Base-by-base conservation (phyloP, 2,797 vertebrate species). In the Geotrypetes seraphini region DNA sequence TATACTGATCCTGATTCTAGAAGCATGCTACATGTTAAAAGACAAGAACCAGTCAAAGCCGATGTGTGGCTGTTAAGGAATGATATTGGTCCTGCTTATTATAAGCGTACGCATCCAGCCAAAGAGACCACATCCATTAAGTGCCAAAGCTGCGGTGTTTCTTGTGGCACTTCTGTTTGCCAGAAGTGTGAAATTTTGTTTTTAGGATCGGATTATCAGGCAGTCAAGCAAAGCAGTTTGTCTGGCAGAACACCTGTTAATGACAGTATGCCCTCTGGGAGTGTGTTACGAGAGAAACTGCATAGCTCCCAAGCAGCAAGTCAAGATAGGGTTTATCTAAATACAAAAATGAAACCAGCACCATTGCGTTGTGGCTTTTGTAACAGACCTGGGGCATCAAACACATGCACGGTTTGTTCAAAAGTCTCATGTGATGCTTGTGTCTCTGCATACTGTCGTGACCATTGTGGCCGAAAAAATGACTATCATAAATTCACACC, bases 371-470 rank as follows among this genome's bases (percentile, higher is more conserved):
- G 95, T 1, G 89, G 96, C 52, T 99, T 97, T 63, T 99, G 96
- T 70, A 96, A 97, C 76, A 91, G 92, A 34, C 66, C 85, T 0
- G 90, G 88, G 7, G 92, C 96, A 6, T 65, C 90, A 6, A 85
- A 95, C 76, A 97, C 96, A 28, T 97, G 94, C 54, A 83, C 94
- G n/a, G 90, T 92, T 69, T 99, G 96, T 74, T 99, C 96, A 3
- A 99, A 99, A 63, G 91, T 97, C 43, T 96, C 96, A 4, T 99
- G 96, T 29, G 90, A 95, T 60, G 23, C 76, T 26, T 99, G 96
- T 80, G 88, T 91, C 73, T 68, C 55, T 33, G 87, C 91, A 44
- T 99, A 99, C 52, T 87, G 83, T 39, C 90, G 86, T 1, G 96
- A 99, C 63, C 67, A 85, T n/a, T 99, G 94, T 77, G 92, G 91